These are phyloP conservation scores for Moxostoma hubbsi DNA, from an alignment of 2,797 vertebrate species.

Conservation along the genomic window DNA sequence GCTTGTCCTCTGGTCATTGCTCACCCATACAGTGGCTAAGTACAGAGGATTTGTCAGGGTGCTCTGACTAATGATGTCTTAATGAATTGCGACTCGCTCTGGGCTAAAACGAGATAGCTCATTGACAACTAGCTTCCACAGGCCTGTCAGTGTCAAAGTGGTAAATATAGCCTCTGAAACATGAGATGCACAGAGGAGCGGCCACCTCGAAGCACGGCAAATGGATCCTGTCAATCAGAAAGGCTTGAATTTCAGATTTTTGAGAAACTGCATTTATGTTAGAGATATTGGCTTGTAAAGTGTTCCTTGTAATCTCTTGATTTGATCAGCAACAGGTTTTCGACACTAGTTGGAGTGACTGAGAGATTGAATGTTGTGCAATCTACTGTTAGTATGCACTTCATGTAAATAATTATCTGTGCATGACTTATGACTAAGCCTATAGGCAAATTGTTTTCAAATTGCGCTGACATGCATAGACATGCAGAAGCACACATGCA, in stretches of 20 bases:
- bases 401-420: slow-evolving; percentile 6
- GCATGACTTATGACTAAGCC: slow-evolving; percentile 5
- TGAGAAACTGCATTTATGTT: slow-evolving; percentile 51
- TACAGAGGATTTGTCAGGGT: background rate
- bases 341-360: slow-evolving; percentile 7
- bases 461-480: background rate
- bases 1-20: background rate
- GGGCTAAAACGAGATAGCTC: slow-evolving; percentile 68
- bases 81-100: slow-evolving; percentile 76
- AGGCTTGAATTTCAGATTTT: too few species aligned
- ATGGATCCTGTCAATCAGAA: slow-evolving; percentile 48
- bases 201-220: slow-evolving; percentile 48
- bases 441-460: background rate
- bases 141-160: slow-evolving; percentile 73
- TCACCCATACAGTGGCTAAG: background rate
- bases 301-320: slow-evolving; percentile 6
- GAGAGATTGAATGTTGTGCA: background rate
- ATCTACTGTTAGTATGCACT: slow-evolving; percentile 9
- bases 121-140: slow-evolving; percentile 77
- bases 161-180: slow-evolving; percentile 78
- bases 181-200: slow-evolving; percentile 67
- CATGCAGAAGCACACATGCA: slow-evolving; percentile 2
- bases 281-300: slow-evolving; percentile 23
- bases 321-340: background rate
- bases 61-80: slow-evolving; percentile 78